Evolutionary conservation across 2,113 vertebrate species (phyloP), one percentile per base, ranked within the genome.

Genomic region (Colinus virginianus): DNA sequence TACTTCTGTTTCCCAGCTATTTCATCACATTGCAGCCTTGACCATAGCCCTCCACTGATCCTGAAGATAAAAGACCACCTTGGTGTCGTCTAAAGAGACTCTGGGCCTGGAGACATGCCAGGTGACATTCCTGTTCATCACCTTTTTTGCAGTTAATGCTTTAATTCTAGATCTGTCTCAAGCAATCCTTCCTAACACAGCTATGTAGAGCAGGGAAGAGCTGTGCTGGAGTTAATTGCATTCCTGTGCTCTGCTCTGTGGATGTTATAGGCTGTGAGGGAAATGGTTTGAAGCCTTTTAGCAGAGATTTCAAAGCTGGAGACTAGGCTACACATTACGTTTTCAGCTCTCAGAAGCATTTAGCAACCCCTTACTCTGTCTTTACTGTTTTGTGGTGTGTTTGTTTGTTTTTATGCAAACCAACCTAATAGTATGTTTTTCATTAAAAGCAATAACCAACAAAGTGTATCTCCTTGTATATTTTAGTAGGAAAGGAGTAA

Each of bases 251-350:
- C 55, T 46, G 51, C 40, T 85, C 67, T 74, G 36, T 62, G 49
- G 67, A 8, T 1, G 4, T 87, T 93, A 78, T 11, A 46, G 82
- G 69, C 84, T 1, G 0, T 91, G 76, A 91, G 90, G 94, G 69
- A 90, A 49, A 61, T 55, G 42, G 32, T 89, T 77, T 71, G 87
- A 56, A 96, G 11, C 76, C 51, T 95, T 71, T 90, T 88, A 95
- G 56, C 22, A 12, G 22, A 38, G 42, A 90, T 92, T 96, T 95
- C 14, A 53, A 84, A 94, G 74, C 64, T 48, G 34, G 69, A 61
- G 42, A 85, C 67, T 5, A 55, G 26, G 85, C 40, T 46, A 79
- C 51, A 58, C 40, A 51, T 83, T 86, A 90, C 88, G 56, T 68
- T 74, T 87, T 83, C 78, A 83, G 68, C 26, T 84, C 22, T 85